These are phyloP conservation scores for Popillia japonica DNA, from an alignment of 1,140 invertebrate genomes.

Conservation along the genomic window DNA sequence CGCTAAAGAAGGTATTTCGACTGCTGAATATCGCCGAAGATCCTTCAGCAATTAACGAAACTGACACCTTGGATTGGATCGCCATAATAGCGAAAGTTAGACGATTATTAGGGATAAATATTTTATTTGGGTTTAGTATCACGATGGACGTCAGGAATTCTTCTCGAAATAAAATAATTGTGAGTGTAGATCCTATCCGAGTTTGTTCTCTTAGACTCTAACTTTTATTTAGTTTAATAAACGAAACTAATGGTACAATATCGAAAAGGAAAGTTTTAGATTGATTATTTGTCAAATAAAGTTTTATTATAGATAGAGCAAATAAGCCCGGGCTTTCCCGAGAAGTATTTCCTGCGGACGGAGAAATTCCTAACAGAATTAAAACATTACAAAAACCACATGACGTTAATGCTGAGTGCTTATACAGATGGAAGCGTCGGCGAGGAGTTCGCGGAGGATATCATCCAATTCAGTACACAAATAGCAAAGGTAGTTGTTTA, in stretches of 20 bases:
- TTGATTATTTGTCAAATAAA: slow-evolving; percentile 25
- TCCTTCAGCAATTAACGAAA: slow-evolving; percentile 59
- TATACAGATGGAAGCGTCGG: slow-evolving; percentile 61
- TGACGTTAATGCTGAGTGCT: slow-evolving; percentile 66
- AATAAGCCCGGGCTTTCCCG: slow-evolving; percentile 72
- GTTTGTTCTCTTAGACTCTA: neutral
- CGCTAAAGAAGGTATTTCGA: slow-evolving; percentile 64
- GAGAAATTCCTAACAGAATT: slow-evolving; percentile 69
- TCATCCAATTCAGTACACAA: slow-evolving; percentile 73
- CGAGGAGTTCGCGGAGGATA: slow-evolving; percentile 69
- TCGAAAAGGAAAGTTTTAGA: slow-evolving; percentile 15
- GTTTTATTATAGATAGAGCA: slow-evolving; percentile 67
- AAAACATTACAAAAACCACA: slow-evolving; percentile 68
- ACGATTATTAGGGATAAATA: slow-evolving; percentile 66
- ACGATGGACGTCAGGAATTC: slow-evolving; percentile 72
- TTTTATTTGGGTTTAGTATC: slow-evolving; percentile 71
- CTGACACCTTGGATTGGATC: slow-evolving; percentile 62
- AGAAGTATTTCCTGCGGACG: slow-evolving; percentile 69
- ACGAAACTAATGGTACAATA: slow-evolving; percentile 1
- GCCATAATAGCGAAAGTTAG: slow-evolving; percentile 63
- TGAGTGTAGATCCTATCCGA: slow-evolving; percentile 52
- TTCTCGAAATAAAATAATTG: slow-evolving; percentile 70
- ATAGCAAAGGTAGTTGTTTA: slow-evolving; percentile 68
- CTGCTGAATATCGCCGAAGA: slow-evolving; percentile 62
- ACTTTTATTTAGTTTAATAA: slow-evolving; percentile 20